phyloP scores from a whole-genome alignment of 2,113 vertebrate genomes.

The Archocentrus centrarchus region DNA sequence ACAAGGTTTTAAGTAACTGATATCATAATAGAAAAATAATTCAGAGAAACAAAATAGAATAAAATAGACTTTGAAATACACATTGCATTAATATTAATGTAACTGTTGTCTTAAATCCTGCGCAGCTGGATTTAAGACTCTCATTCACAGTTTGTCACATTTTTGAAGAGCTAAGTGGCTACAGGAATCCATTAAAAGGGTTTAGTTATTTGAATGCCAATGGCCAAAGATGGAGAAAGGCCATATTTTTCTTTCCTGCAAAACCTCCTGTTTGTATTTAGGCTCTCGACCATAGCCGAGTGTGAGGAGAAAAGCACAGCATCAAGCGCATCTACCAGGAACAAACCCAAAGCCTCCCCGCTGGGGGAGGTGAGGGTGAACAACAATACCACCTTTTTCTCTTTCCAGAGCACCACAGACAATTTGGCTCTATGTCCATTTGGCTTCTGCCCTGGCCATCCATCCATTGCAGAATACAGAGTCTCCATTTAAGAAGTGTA shows the following conservation, averaged over 20 bases:
- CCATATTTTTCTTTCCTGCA: background rate
- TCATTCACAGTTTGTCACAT: background rate
- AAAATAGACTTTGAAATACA: background rate
- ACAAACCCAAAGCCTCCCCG: conserved; percentile 44
- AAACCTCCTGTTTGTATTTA: conserved; percentile 30
- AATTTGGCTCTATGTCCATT: conserved; percentile 61
- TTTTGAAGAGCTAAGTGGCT: conserved; percentile 1
- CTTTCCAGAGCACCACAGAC: conserved; percentile 48
- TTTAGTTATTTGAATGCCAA: conserved; percentile 2
- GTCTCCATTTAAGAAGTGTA: conserved; percentile 42
- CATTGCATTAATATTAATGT: background rate
- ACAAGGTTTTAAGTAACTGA: background rate
- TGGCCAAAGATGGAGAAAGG: conserved; percentile 6
- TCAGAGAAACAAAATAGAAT: background rate
- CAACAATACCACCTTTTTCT: conserved; percentile 63
- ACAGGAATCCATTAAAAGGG: background rate
- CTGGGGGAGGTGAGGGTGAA: conserved; percentile 37
- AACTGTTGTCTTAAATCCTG: too few relatives aligned
- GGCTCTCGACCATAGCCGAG: conserved; percentile 12
- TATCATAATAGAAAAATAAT: background rate
- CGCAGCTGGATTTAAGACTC: background rate
- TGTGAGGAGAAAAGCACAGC: conserved; percentile 52
- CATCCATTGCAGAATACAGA: conserved; percentile 51
- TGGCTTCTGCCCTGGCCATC: conserved; percentile 51
- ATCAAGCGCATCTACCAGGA: conserved; percentile 33